These are phyloP conservation scores for Chaetogeoica ovagalla DNA, from an alignment of 2,888 invertebrate species.

Conservation along the genomic window DNA sequence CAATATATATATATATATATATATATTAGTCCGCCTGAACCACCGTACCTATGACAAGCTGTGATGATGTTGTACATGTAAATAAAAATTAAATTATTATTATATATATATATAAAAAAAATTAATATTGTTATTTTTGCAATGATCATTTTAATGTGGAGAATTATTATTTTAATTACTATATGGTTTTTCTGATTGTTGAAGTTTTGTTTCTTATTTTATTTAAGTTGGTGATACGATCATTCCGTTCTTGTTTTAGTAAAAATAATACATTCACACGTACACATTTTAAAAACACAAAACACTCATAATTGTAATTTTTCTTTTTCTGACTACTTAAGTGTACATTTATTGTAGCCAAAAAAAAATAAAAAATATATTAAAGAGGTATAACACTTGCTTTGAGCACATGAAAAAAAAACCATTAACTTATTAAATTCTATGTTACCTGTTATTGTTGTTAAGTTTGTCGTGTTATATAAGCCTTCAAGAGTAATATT, in stretches of 20 bases:
- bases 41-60: slow-evolving; percentile 49
- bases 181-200: slow-evolving; percentile 49
- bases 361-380: neutral
- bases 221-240: slow-evolving; percentile 47
- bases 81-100: slow-evolving; percentile 50
- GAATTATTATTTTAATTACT: slow-evolving; percentile 44
- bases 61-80: slow-evolving; percentile 53
- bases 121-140: slow-evolving; percentile 52
- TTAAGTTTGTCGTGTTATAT: slow-evolving; percentile 48
- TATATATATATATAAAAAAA: neutral
- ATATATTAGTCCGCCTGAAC: slow-evolving; percentile 31
- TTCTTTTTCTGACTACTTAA: slow-evolving; percentile 46
- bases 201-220: slow-evolving; percentile 48
- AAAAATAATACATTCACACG: neutral
- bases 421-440: slow-evolving; percentile 50
- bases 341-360: slow-evolving; percentile 41
- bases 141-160: slow-evolving; percentile 48
- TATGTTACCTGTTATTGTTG: slow-evolving; percentile 53
- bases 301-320: slow-evolving; percentile 38
- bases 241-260: slow-evolving; percentile 49
- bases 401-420: slow-evolving; percentile 43
- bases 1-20: slow-evolving; percentile 11
- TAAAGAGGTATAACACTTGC: slow-evolving; percentile 28
- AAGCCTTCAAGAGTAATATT: slow-evolving; percentile 12
- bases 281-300: slow-evolving; percentile 38